Evolutionary conservation across 2,888 invertebrate species (phyloP).

Genomic region (Acronicta leporina): DNA sequence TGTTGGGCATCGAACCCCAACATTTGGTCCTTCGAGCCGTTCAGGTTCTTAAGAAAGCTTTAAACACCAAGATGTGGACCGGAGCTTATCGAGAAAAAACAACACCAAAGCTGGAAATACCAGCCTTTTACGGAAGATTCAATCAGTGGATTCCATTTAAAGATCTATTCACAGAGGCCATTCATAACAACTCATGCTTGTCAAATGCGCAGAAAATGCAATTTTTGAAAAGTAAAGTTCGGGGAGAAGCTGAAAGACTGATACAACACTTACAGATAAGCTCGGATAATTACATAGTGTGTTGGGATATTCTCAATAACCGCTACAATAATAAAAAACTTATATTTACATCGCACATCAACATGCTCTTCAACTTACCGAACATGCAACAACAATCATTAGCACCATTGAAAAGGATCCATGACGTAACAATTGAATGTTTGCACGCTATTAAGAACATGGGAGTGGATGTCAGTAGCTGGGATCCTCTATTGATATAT

Average conservation of each 20-base stretch:
- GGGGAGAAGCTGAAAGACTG: not conserved
- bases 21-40: too few relatives aligned
- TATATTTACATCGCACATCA: conserved; percentile 7
- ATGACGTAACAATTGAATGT: conserved; percentile 7
- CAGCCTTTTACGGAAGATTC: not conserved
- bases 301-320: conserved; percentile 6
- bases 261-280: conserved; percentile 1
- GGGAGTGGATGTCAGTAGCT: conserved; percentile 1
- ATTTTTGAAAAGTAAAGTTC: conserved; percentile 4
- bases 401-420: not conserved
- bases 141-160: conserved; percentile 8
- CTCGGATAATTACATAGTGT: not conserved
- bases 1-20: too few relatives aligned
- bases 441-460: conserved; percentile 2
- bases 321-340: conserved; percentile 4
- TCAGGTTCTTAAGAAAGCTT: not conserved
- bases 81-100: conserved; percentile 1
- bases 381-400: conserved; percentile 4
- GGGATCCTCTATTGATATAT: conserved; percentile 3
- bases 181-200: not conserved
- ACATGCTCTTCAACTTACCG: conserved; percentile 5
- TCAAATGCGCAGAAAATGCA: conserved; percentile 8
- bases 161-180: conserved; percentile 7
- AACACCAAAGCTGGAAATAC: conserved; percentile 3
- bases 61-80: conserved; percentile 8